Conservation (phyloP, 2,888 invertebrate genomes). For the Ennomos erosarius region DNA sequence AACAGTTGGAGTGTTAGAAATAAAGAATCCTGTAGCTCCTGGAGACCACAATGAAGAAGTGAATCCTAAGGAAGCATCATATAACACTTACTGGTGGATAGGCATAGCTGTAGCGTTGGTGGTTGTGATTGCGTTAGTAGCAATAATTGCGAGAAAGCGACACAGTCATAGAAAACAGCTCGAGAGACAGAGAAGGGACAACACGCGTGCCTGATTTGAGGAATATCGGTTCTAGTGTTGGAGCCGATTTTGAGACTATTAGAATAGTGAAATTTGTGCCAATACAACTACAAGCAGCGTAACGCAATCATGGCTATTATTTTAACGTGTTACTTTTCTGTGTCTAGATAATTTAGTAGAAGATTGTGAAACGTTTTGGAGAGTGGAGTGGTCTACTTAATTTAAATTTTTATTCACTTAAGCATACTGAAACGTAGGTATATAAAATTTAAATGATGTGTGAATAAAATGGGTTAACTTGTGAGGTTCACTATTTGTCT, state of each 20-base stretch:
- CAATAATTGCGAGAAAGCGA: constrained; percentile 79
- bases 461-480: not conserved
- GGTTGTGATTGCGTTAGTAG: constrained; percentile 70
- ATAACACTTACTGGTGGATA: constrained; percentile 81
- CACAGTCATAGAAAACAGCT: constrained; percentile 79
- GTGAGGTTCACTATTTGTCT: constrained; percentile 7
- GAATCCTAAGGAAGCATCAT: constrained; percentile 71
- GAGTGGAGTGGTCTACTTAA: not conserved
- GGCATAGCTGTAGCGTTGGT: constrained; percentile 76
- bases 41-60: constrained; percentile 59
- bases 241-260: constrained; percentile 65
- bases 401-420: not conserved
- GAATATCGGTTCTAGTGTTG: constrained; percentile 81
- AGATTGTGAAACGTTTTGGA: not conserved
- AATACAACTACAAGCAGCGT: constrained; percentile 44
- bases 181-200: constrained; percentile 77
- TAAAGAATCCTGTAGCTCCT: constrained; percentile 70
- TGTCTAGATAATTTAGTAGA: not conserved
- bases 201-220: constrained; percentile 78
- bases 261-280: constrained; percentile 68
- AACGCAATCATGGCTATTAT: constrained; percentile 3
- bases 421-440: too few relatives aligned
- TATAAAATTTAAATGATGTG: too few relatives aligned
- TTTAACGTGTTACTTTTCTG: constrained; percentile 1
- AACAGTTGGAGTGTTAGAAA: constrained; percentile 77